phyloP scores from a whole-genome alignment of 1,140 invertebrate species.

The Rhynchophorus ferrugineus region DNA sequence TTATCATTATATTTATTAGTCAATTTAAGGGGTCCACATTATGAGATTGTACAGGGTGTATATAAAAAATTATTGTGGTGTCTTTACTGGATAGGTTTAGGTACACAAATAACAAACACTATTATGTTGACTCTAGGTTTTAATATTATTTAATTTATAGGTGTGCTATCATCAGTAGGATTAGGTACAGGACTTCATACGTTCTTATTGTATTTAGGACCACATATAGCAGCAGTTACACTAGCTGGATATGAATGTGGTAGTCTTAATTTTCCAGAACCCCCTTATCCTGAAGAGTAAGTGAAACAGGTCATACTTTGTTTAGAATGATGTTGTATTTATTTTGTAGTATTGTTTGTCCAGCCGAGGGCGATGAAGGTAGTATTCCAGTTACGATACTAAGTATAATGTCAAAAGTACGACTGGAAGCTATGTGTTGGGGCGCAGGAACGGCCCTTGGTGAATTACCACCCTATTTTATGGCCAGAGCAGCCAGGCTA shows the following conservation, averaged over 20 bases:
- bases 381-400: constrained; percentile 54
- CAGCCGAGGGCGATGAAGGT: constrained; percentile 48
- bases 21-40: constrained; percentile 45
- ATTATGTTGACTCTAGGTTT: background rate
- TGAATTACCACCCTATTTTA: constrained; percentile 94
- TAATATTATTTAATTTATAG: constrained; percentile 38
- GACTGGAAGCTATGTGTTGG: constrained; percentile 97
- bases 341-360: constrained; percentile 65
- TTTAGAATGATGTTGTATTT: background rate
- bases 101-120: constrained; percentile 12
- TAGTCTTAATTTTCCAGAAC: constrained; percentile 86
- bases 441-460: constrained; percentile 95
- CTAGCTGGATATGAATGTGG: constrained; percentile 97
- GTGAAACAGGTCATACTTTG: constrained; percentile 32
- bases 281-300: constrained; percentile 80
- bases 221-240: constrained; percentile 89
- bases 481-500: constrained; percentile 86
- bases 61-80: constrained; percentile 61
- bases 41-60: constrained; percentile 40
- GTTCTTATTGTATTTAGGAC: constrained; percentile 94
- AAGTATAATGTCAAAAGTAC: constrained; percentile 93
- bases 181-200: constrained; percentile 97
- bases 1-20: constrained; percentile 40
- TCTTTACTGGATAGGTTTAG: constrained; percentile 87
- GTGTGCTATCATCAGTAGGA: constrained; percentile 93